Evolutionary conservation across 2,113 vertebrate genomes (phyloP).

Genomic region (Odobenus rosmarus): DNA sequence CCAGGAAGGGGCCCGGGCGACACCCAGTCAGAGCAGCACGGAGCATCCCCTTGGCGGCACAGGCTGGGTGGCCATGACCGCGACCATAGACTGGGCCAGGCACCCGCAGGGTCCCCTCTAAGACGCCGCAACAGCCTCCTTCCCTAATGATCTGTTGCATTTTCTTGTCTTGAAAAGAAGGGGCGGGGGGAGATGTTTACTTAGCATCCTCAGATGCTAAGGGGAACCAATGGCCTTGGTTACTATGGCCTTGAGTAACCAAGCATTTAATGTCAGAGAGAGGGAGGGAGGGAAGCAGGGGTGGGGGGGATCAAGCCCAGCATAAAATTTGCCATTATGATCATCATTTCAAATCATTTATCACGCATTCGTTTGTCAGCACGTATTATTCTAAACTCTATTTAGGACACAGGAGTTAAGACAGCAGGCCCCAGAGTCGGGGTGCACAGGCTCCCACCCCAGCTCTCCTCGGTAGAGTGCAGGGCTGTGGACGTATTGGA

Average conservation of each 20-base stretch:
- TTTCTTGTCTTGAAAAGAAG: background rate
- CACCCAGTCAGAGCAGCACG: too few species aligned
- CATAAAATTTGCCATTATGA: background rate
- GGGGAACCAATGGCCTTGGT: too few species aligned
- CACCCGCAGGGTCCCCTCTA: accelerated
- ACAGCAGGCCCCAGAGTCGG: background rate
- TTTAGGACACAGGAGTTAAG: background rate
- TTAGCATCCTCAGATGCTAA: background rate
- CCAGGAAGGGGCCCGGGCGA: background rate
- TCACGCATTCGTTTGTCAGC: background rate
- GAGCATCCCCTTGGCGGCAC: background rate
- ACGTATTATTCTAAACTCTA: background rate
- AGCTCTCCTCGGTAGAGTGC: background rate
- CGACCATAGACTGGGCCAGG: background rate
- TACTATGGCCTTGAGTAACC: background rate
- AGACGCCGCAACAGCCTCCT: background rate
- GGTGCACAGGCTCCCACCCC: background rate
- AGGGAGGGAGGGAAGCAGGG: background rate
- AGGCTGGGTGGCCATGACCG: accelerated
- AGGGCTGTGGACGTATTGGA: background rate
- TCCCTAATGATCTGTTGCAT: background rate
- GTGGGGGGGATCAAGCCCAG: background rate
- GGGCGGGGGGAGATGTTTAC: background rate
- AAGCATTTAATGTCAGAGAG: constrained; percentile 32
- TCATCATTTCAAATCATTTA: background rate